Conservation (phyloP, 1,140 invertebrate genomes). For the Hycleus cichorii region DNA sequence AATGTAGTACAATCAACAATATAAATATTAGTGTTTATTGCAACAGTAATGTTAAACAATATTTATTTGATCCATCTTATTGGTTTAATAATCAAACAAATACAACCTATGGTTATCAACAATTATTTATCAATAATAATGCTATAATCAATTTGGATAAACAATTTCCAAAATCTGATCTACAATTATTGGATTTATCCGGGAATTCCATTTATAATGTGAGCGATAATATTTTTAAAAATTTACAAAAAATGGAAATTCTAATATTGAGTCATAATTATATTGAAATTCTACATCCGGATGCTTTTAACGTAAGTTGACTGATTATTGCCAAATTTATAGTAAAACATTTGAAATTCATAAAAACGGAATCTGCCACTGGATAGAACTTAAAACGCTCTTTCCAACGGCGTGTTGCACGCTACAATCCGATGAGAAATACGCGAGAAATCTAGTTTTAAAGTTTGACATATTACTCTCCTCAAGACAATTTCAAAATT, state of each 20-base stretch:
- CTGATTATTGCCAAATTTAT: not conserved
- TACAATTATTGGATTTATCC: slow-evolving; percentile 24
- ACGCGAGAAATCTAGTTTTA: no score
- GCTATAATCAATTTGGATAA: slow-evolving; percentile 21
- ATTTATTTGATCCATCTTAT: not conserved
- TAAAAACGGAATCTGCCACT: no score
- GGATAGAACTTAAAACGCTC: no score
- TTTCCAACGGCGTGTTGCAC: no score
- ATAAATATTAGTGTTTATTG: no score
- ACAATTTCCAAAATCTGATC: slow-evolving; percentile 22
- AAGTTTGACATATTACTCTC: no score
- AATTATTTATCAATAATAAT: slow-evolving; percentile 18
- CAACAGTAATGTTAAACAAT: no score
- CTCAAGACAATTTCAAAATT: no score
- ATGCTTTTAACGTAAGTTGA: slow-evolving; percentile 56
- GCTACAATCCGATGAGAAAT: no score
- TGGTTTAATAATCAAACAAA: not conserved
- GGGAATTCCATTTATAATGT: slow-evolving; percentile 52
- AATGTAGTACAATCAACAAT: no score
- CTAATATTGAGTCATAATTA: slow-evolving; percentile 64
- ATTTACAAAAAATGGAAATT: slow-evolving; percentile 51
- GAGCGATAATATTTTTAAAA: slow-evolving; percentile 51
- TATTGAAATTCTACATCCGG: slow-evolving; percentile 50
- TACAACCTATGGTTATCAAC: not conserved
- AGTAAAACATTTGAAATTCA: no score